These are phyloP conservation scores for Siniperca undulata DNA, from an alignment of 2,797 vertebrate genomes.

Conservation along the genomic window DNA sequence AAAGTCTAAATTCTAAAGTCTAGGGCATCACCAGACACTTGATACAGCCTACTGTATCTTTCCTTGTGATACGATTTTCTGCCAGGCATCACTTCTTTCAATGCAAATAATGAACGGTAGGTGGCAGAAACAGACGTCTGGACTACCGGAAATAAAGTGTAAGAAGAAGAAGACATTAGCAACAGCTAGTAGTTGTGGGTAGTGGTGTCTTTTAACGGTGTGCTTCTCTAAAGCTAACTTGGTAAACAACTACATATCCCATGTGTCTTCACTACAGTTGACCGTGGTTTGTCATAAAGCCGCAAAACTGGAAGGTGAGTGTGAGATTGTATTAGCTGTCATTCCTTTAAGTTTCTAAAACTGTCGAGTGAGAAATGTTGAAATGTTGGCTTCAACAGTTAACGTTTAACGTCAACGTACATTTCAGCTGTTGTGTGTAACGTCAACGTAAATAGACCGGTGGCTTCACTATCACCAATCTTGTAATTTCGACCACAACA, in stretches of 20 bases:
- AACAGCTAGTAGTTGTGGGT: slow-evolving; percentile 16
- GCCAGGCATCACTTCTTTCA: background rate
- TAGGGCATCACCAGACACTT: background rate
- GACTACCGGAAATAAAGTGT: accelerated
- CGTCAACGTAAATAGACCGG: background rate
- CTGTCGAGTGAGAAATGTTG: accelerated
- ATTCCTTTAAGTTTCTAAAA: background rate
- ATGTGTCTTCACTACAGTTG: accelerated
- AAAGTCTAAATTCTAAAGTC: background rate
- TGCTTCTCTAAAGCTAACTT: accelerated
- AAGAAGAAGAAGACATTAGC: slow-evolving; percentile 26
- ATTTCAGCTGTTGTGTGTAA: background rate
- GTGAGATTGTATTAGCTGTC: accelerated
- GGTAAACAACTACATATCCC: slow-evolving; percentile 49
- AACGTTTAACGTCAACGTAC: background rate
- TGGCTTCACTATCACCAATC: background rate
- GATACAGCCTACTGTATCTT: background rate
- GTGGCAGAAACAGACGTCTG: background rate
- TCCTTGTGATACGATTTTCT: background rate
- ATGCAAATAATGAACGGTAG: background rate
- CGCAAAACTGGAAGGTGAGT: background rate
- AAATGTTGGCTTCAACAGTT: background rate
- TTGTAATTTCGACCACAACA: background rate
- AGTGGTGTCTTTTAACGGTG: background rate
- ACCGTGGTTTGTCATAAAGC: background rate